Evolutionary conservation across 2,113 vertebrate genomes (phyloP), one percentile per base, ranked within the genome.

Genomic region (Notiomystis cincta): DNA sequence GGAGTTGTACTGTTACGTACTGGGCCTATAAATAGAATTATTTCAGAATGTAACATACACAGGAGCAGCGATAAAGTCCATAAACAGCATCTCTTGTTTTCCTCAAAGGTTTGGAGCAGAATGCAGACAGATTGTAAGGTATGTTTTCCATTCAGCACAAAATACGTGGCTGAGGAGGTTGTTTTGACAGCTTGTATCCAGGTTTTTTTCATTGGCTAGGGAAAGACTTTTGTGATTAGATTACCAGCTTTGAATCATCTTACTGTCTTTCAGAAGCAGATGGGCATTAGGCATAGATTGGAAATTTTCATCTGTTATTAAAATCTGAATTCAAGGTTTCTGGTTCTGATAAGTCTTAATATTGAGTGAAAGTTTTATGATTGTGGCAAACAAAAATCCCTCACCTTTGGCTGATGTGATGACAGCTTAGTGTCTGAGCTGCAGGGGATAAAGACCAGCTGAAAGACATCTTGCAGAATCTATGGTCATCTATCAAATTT

Each of bases 121-220:
- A 78, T 64, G 48, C 67, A 81, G 87, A 37, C 82, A 81, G 82
- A 83, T 50, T 0, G 0, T 56, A 81, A 94, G 92, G 90, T 93
- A 81, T 94, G 95, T 93, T 96, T 96, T 92, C 87, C 51, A 96
- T 96, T 96, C 90, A 77, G 67, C 60, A 86, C 75, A 87, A 94
- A 90, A 82, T 53, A 73, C 1, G 3, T 73, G 72, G 51, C 85
- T 60, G 51, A 94, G 51, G 60, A 83, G 64, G 56, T 89, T 93
- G 95, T 93, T 95, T 83, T 96, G 93, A 96, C 95, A 96, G 85
- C 92, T 92, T 96, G 92, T 81, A 47, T 90, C 85, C 96, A 96
- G 85, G 31, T 93, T 97, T 96, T 92, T 93, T 94, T 93, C 80
- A 76, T 75, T 96, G 95, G 42, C 82, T 84, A 40, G 28, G 44